Percentiles rank a stretch among this genome's conserved stretches.
phyloP scores from a whole-genome alignment of 2,888 invertebrate species.

The Leptinotarsa juncta region DNA sequence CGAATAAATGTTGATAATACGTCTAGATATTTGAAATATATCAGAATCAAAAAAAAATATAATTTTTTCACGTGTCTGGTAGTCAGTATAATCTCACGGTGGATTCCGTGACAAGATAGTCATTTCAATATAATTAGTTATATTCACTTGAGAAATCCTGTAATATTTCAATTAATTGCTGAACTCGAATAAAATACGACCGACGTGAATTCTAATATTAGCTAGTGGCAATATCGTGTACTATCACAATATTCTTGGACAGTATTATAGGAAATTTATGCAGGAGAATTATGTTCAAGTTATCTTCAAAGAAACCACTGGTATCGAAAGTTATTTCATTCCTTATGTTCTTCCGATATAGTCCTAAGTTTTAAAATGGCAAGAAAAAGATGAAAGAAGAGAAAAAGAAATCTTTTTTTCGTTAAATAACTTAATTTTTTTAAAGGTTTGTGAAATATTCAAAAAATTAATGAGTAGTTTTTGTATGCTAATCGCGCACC shows the following conservation, averaged over 20 bases:
- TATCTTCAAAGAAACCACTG: no score
- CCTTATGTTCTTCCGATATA: no score
- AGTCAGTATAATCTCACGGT: background rate
- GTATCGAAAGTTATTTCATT: no score
- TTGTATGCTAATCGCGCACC: no score
- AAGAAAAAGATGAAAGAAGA: no score
- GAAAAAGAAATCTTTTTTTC: no score
- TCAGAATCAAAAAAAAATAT: background rate
- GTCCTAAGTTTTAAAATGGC: no score
- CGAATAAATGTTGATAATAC: no score
- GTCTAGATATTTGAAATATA: no score
- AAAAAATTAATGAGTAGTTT: no score
- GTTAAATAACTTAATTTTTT: no score
- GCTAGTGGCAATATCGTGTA: background rate
- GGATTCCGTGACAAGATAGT: background rate
- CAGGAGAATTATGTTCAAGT: background rate
- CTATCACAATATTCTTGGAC: background rate
- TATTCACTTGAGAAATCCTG: slow-evolving; percentile 7
- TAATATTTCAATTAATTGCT: slow-evolving; percentile 9
- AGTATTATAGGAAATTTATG: background rate
- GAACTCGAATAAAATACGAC: slow-evolving; percentile 6
- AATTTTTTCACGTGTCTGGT: background rate
- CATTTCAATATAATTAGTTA: background rate
- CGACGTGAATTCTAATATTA: slow-evolving; percentile 12
- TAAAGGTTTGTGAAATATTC: no score